A percentile compares a stretch with the other conserved stretches of the same genome.
Evolutionary conservation across 2,113 vertebrate species (phyloP).

Genomic region (Agapornis roseicollis): DNA sequence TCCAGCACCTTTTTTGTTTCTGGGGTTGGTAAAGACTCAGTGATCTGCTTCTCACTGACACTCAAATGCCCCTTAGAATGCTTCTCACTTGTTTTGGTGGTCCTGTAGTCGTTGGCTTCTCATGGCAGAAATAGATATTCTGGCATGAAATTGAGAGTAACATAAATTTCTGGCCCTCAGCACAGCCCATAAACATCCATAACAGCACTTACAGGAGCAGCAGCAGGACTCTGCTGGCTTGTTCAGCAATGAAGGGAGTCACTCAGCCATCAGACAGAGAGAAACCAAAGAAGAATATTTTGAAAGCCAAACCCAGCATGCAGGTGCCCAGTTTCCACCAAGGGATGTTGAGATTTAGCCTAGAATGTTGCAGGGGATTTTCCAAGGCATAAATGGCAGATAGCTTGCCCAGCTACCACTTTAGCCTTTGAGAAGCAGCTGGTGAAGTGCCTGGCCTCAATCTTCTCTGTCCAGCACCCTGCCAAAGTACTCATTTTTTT

Average conservation of each 20-base stretch:
- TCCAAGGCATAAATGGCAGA: background rate
- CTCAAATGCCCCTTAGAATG: background rate
- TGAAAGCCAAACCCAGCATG: background rate
- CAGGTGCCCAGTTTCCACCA: background rate
- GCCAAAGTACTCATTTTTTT: background rate
- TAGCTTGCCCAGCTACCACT: background rate
- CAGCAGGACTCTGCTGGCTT: background rate
- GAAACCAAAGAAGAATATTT: background rate
- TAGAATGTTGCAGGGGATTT: background rate
- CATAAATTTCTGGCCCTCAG: background rate
- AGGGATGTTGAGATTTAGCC: background rate
- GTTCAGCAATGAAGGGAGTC: background rate
- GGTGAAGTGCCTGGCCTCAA: background rate
- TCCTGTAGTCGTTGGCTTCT: background rate
- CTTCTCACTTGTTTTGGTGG: background rate
- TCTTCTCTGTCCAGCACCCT: background rate
- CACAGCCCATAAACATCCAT: background rate
- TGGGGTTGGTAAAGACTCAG: background rate
- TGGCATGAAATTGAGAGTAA: background rate
- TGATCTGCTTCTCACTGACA: background rate
- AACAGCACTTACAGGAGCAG: background rate
- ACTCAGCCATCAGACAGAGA: background rate
- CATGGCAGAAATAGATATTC: background rate
- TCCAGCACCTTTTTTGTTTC: background rate
- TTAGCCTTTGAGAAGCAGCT: background rate